phyloP scores from a whole-genome alignment of 2,797 vertebrate species.

The Cossypha niveicapilla region DNA sequence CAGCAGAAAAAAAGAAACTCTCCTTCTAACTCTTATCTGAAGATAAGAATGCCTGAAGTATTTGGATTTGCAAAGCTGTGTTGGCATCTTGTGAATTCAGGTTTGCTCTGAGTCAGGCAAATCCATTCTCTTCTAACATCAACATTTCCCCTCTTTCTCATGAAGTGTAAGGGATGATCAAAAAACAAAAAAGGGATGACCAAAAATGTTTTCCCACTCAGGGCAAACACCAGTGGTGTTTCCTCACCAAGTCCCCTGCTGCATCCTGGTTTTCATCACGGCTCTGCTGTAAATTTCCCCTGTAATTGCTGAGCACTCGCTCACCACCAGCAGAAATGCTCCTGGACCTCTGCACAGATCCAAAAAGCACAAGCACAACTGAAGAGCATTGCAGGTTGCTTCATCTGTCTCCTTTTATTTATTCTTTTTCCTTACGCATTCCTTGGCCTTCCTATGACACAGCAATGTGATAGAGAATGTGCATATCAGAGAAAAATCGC shows the following conservation, averaged over 20 bases:
- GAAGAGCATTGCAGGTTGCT: background rate
- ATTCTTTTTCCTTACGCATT: background rate
- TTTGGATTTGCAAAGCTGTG: background rate
- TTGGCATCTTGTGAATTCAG: background rate
- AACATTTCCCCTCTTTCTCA: background rate
- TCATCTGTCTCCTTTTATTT: background rate
- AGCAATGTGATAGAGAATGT: background rate
- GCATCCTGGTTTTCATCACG: background rate
- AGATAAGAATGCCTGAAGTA: background rate
- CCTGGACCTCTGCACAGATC: background rate
- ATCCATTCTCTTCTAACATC: background rate
- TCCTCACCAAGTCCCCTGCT: background rate
- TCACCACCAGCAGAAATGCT: accelerated
- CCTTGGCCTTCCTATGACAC: background rate
- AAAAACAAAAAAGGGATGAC: background rate
- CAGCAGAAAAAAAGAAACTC: background rate
- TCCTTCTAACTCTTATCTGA: background rate
- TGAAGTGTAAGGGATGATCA: background rate
- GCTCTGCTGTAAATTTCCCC: background rate
- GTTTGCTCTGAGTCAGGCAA: background rate
- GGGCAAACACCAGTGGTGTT: background rate
- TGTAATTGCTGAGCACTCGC: background rate
- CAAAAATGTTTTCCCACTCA: background rate
- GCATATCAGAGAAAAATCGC: background rate
- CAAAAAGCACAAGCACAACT: background rate